These are phyloP conservation scores for Tragopan temminckii DNA, from an alignment of 2,797 vertebrate species.

Conservation along the genomic window DNA sequence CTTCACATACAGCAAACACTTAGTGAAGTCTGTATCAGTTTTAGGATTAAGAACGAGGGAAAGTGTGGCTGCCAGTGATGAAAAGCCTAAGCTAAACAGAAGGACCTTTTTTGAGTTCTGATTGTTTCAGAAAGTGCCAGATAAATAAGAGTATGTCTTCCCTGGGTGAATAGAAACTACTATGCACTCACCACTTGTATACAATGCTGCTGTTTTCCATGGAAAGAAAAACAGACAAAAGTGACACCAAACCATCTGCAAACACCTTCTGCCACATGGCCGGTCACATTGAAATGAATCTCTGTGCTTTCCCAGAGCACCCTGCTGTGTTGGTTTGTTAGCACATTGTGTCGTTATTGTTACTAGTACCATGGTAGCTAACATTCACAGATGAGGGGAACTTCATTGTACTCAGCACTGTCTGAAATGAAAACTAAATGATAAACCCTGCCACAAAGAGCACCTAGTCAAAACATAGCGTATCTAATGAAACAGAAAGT, in stretches of 20 bases:
- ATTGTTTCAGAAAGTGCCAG: not conserved
- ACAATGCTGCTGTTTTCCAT: conserved; percentile 26
- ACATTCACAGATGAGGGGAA: not conserved
- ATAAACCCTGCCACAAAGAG: conserved; percentile 19
- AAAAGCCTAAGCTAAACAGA: not conserved
- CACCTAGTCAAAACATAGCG: not conserved
- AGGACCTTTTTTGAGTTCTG: not conserved
- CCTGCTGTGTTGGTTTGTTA: conserved; percentile 55
- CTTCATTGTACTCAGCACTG: not conserved
- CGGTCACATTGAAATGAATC: not conserved
- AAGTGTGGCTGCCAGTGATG: not conserved
- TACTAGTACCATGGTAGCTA: conserved; percentile 23
- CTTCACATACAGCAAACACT: not conserved
- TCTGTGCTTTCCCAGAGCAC: conserved; percentile 46
- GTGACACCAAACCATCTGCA: conserved; percentile 38
- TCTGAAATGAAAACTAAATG: not conserved
- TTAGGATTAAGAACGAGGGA: not conserved
- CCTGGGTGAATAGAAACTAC: not conserved
- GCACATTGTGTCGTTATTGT: conserved; percentile 33
- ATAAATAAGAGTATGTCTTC: not conserved
- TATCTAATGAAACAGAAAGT: not conserved
- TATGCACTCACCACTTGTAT: not conserved
- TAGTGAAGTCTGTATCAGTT: not conserved
- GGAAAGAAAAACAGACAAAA: conserved; percentile 13
- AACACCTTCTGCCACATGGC: not conserved